Conservation (phyloP, 2,797 vertebrate species). For the Scleropages formosus region DNA sequence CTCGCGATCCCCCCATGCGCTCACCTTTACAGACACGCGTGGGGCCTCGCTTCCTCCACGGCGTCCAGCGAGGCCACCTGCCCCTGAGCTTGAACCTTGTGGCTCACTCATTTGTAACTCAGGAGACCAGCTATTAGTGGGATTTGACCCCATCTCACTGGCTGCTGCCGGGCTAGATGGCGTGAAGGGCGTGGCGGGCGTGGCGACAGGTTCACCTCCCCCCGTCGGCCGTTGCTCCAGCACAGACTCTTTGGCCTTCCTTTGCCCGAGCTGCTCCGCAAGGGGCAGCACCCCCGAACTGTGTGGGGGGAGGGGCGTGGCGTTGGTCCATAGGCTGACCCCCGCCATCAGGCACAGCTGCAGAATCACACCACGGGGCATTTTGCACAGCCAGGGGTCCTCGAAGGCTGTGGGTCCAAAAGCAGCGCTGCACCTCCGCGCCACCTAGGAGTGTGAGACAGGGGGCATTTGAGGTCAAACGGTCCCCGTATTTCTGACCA, state of each 20-base stretch:
- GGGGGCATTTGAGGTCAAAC: conserved; percentile 27
- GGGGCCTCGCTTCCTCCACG: conserved; percentile 48
- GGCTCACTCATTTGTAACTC: conserved; percentile 17
- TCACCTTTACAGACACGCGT: conserved; percentile 33
- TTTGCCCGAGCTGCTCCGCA: conserved; percentile 41
- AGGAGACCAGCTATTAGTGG: conserved; percentile 25
- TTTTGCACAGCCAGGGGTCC: conserved; percentile 52
- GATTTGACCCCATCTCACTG: conserved; percentile 16
- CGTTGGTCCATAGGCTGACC: conserved; percentile 51
- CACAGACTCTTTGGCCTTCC: conserved; percentile 35
- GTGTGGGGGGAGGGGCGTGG: conserved; percentile 49
- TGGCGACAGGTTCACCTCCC: not conserved
- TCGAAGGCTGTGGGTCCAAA: conserved; percentile 34
- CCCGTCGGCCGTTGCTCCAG: conserved; percentile 15
- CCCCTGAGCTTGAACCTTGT: not conserved
- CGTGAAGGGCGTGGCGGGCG: not conserved
- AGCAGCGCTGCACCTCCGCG: conserved; percentile 30
- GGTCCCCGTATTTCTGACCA: conserved; percentile 28
- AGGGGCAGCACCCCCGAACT: conserved; percentile 21
- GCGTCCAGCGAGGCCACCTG: not conserved
- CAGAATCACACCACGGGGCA: conserved; percentile 52
- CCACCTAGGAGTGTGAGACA: conserved; percentile 29
- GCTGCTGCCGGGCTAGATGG: conserved; percentile 28
- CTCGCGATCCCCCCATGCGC: conserved; percentile 17
- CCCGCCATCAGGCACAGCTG: conserved; percentile 57